Evolutionary conservation across 1,140 invertebrate species (phyloP), one percentile per base, ranked within the genome.

Genomic region (Bilobella aurantiaca): DNA sequence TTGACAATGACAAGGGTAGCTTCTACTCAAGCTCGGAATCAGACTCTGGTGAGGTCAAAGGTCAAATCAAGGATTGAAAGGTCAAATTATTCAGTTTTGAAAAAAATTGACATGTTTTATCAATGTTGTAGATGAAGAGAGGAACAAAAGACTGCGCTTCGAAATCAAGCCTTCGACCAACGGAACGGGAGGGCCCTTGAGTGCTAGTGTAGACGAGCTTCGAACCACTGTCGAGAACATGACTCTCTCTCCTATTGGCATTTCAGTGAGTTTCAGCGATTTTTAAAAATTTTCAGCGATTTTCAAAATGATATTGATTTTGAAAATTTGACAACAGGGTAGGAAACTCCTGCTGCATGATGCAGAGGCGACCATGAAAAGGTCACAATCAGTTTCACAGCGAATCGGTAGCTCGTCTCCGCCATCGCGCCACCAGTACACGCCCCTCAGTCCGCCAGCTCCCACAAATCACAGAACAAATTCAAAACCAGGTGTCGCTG

Each of bases 111-210:
- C n/a, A n/a, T n/a, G 34, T 42, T 42, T 42, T 8, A 42, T 42
- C 34, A 8, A 12, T 42, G 18, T 63, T 76, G 23, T 70, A 79
- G 84, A 87, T 67, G 90, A 91, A 74, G 91, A 95, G 75, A 83
- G 84, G 64, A 87, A 90, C 74, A 83, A 86, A 65, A 93, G 93
- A 77, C 91, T 97, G 69, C 89, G 91, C 77, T 90, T 97, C 18
- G 90, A 94, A 82, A 97, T 96, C 66, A 96, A 96, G 79, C 94
- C 94, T 2, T 80, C 96, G 3, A 92, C 85, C 75, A 93, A 92
- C 79, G 90, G 89, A 42, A n/a, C n/a, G n/a, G 82, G 85, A 60
- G 87, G 85, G 69, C 90, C 87, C 27, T 89, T 93, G 79, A 93
- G 91, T 71, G 91, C 91, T 16, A 95, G 90, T 77, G 90, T 96